Evolutionary conservation across 2,888 invertebrate genomes (phyloP).

Genomic region (Myathropa florea): DNA sequence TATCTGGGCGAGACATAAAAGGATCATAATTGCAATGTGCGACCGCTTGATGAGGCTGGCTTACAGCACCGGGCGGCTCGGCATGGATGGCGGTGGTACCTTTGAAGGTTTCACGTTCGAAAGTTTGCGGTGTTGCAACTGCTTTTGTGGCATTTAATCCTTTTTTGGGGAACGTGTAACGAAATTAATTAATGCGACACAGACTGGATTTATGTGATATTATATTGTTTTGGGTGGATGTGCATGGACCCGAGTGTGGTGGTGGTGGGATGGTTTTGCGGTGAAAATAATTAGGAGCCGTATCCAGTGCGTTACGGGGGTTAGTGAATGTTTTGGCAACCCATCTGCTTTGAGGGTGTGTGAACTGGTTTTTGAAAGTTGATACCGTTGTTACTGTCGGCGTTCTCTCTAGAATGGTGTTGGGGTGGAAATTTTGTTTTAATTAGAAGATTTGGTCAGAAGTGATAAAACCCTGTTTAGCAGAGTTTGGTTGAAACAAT

Average conservation of each 20-base stretch:
- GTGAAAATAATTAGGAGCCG: constrained; percentile 44
- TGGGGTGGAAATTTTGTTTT: constrained; percentile 19
- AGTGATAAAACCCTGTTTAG: constrained; percentile 33
- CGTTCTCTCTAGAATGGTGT: constrained; percentile 1
- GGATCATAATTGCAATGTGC: constrained; percentile 71
- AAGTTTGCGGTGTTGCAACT: constrained; percentile 69
- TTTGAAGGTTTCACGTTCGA: constrained; percentile 64
- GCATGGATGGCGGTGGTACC: constrained; percentile 15
- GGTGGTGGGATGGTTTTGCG: constrained; percentile 12
- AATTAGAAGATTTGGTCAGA: constrained; percentile 49
- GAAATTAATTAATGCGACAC: constrained; percentile 80
- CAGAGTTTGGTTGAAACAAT: neutral
- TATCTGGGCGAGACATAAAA: constrained; percentile 48
- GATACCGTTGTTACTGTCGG: constrained; percentile 49
- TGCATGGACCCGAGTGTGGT: neutral
- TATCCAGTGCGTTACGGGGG: constrained; percentile 3
- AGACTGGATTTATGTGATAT: constrained; percentile 78
- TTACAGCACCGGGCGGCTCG: neutral
- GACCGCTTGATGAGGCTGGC: constrained; percentile 55
- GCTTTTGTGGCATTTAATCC: constrained; percentile 77
- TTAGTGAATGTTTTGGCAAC: neutral
- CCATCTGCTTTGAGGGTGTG: constrained; percentile 25
- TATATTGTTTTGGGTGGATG: constrained; percentile 57
- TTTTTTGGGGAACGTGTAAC: constrained; percentile 76
- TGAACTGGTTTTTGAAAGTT: constrained; percentile 44